phyloP scores from a whole-genome alignment of 2,113 vertebrate species.

The Emydocephalus ijimae region DNA sequence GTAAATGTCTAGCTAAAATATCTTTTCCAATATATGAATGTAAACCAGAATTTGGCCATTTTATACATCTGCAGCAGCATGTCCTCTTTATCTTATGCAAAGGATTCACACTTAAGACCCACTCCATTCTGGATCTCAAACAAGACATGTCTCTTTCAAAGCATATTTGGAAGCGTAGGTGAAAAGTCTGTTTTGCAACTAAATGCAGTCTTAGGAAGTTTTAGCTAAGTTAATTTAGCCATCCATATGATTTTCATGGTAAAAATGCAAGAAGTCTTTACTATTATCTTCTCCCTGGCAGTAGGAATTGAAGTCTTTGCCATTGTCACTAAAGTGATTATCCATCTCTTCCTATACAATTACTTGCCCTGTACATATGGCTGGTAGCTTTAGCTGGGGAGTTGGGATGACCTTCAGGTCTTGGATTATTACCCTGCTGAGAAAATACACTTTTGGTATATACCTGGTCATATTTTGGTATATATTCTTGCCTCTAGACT shows the following conservation, averaged over 20 bases:
- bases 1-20: not conserved
- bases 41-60: not conserved
- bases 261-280: not conserved
- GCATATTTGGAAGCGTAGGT: not conserved
- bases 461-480: no score
- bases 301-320: not conserved
- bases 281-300: not conserved
- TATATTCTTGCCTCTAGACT: no score
- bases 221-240: not conserved
- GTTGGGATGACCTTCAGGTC: not conserved
- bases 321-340: not conserved
- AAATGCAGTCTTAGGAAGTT: not conserved
- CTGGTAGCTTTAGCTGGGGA: not conserved
- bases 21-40: not conserved
- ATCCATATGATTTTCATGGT: not conserved
- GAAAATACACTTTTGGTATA: not conserved
- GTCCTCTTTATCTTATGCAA: not conserved
- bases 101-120: not conserved
- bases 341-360: not conserved
- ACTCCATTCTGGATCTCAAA: not conserved
- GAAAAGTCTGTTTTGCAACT: not conserved
- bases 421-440: not conserved
- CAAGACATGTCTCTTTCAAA: not conserved
- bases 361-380: not conserved
- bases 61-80: not conserved